A percentile compares a stretch with the other conserved stretches of the same genome.
Evolutionary conservation across 2,888 invertebrate genomes (phyloP).

Genomic region (Acanthoscelides obtectus): DNA sequence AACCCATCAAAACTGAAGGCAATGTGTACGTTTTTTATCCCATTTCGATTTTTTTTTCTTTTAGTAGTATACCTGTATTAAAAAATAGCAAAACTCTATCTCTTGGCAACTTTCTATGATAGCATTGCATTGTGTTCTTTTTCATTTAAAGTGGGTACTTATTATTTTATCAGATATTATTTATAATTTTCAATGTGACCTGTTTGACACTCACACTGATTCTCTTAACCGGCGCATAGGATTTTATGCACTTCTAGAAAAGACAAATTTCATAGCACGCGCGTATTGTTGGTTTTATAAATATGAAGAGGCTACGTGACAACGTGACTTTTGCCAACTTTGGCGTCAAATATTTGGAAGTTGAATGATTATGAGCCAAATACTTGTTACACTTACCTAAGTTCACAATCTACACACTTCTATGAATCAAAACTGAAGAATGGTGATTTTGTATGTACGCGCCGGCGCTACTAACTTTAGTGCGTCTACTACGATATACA

Average conservation of each 20-base stretch:
- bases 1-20: too few relatives aligned
- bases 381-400: not conserved
- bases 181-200: not conserved
- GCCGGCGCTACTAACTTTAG: not conserved
- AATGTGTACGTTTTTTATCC: too few relatives aligned
- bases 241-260: not conserved
- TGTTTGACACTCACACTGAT: not conserved
- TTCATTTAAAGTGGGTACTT: not conserved
- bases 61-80: too few relatives aligned
- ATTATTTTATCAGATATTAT: not conserved
- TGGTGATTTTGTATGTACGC: not conserved
- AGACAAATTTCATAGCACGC: not conserved
- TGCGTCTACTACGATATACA: not conserved
- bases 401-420: not conserved
- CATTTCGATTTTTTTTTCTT: too few relatives aligned
- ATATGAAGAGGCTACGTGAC: not conserved
- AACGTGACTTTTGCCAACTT: too few relatives aligned
- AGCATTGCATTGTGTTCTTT: too few relatives aligned
- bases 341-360: too few relatives aligned
- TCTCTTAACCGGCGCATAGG: not conserved
- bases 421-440: not conserved
- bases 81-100: too few relatives aligned
- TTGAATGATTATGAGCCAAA: not conserved
- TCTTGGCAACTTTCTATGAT: too few relatives aligned
- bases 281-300: not conserved